phyloP scores from a whole-genome alignment of 2,888 invertebrate species.

The Atethmia centrago region DNA sequence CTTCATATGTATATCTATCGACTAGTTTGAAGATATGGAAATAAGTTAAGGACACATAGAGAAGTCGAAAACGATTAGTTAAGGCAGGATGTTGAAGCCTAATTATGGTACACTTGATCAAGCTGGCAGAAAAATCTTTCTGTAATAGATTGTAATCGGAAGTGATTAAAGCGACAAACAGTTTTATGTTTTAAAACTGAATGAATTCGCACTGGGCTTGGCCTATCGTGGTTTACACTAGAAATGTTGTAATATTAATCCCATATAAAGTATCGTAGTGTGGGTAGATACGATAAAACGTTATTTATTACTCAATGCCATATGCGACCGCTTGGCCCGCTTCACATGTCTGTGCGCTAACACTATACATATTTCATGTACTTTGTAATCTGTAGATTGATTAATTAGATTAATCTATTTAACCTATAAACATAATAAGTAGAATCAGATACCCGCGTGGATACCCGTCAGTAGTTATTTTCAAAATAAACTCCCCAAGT shows the following conservation, averaged over 20 bases:
- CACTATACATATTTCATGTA: constrained; percentile 20
- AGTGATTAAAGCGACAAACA: constrained; percentile 18
- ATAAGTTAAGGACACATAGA: neutral
- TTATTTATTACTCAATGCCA: constrained; percentile 80
- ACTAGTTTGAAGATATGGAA: neutral
- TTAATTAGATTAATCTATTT: neutral
- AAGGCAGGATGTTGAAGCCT: neutral
- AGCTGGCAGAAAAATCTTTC: neutral
- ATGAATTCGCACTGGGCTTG: constrained; percentile 39
- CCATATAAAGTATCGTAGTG: constrained; percentile 76
- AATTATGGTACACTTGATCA: neutral
- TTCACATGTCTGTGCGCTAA: constrained; percentile 67
- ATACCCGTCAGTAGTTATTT: neutral
- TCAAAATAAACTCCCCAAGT: neutral
- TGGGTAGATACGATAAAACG: constrained; percentile 80
- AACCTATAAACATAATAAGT: neutral
- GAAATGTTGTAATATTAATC: constrained; percentile 79
- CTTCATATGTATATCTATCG: neutral
- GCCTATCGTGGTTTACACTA: constrained; percentile 44
- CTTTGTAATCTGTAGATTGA: constrained; percentile 3
- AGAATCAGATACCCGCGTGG: neutral
- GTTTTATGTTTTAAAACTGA: constrained; percentile 21
- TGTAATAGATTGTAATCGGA: constrained; percentile 1
- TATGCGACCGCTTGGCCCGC: constrained; percentile 74
- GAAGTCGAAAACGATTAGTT: neutral